Evolutionary conservation across 2,888 invertebrate species (phyloP).

Genomic region (Phlogophora meticulosa): DNA sequence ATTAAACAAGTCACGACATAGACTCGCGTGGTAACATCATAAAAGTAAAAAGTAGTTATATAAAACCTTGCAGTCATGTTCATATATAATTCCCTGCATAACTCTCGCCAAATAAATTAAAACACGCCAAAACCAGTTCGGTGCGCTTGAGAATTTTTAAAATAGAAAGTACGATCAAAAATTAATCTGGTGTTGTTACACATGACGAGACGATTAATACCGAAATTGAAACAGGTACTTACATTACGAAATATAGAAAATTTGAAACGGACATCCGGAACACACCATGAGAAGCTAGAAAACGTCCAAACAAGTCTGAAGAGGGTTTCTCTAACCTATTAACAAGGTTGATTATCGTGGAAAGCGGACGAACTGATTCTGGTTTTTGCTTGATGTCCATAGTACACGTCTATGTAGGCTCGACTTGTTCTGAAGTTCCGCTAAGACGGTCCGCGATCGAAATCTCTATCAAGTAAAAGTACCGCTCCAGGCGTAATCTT

Average conservation of each 20-base stretch:
- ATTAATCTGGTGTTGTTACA: slow-evolving; percentile 62
- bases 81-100: slow-evolving; percentile 75
- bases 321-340: slow-evolving; percentile 88
- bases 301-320: slow-evolving; percentile 78
- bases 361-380: slow-evolving; percentile 85
- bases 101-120: slow-evolving; percentile 81
- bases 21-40: slow-evolving; percentile 63
- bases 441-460: slow-evolving; percentile 77
- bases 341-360: slow-evolving; percentile 85
- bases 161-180: slow-evolving; percentile 82
- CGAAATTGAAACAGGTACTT: slow-evolving; percentile 56
- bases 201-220: slow-evolving; percentile 58
- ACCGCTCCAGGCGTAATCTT: slow-evolving; percentile 84
- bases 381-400: slow-evolving; percentile 88
- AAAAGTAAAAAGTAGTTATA: slow-evolving; percentile 79
- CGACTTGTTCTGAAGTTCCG: slow-evolving; percentile 84
- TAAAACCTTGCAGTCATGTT: slow-evolving; percentile 73
- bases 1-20: slow-evolving; percentile 58
- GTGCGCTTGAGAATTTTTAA: slow-evolving; percentile 75
- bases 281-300: slow-evolving; percentile 79
- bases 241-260: slow-evolving; percentile 66
- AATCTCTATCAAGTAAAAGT: slow-evolving; percentile 87
- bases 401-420: slow-evolving; percentile 82
- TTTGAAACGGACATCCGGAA: slow-evolving; percentile 76
- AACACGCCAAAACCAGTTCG: slow-evolving; percentile 74